phyloP scores from a whole-genome alignment of 2,888 invertebrate species.

The Epinotia bilunana region DNA sequence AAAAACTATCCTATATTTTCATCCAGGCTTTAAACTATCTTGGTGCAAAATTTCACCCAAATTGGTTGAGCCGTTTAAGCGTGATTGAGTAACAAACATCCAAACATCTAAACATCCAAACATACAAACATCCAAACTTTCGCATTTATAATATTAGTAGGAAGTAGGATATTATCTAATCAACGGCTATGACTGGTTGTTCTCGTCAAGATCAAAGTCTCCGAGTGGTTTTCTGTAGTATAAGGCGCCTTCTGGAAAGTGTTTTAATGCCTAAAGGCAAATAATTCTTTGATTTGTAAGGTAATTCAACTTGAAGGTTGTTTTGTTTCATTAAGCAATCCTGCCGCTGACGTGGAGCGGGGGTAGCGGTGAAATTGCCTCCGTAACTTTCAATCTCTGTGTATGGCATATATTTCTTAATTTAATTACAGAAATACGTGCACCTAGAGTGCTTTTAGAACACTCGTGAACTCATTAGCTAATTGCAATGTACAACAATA shows the following conservation, averaged over 20 bases:
- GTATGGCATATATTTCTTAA: conserved; percentile 25
- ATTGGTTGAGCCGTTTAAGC: too few relatives aligned
- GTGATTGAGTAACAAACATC: too few relatives aligned
- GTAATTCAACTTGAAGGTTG: conserved; percentile 55
- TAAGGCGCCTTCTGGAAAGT: conserved; percentile 30
- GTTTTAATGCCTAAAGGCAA: conserved; percentile 21
- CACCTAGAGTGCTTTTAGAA: conserved; percentile 7
- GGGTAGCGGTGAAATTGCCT: conserved; percentile 32
- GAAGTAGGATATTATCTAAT: too few relatives aligned
- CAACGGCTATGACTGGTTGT: background rate
- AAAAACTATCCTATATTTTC: too few relatives aligned
- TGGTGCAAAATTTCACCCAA: too few relatives aligned
- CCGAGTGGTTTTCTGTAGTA: too few relatives aligned
- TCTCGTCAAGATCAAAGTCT: background rate
- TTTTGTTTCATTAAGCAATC: conserved; percentile 53
- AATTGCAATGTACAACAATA: conserved; percentile 6
- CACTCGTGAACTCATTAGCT: conserved; percentile 1
- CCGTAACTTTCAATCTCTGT: conserved; percentile 38
- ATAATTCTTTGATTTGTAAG: conserved; percentile 53
- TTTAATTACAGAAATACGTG: conserved; percentile 9
- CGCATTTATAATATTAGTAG: too few relatives aligned
- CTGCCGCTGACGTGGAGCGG: conserved; percentile 51
- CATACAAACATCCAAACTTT: too few relatives aligned
- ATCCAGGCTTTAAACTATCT: too few relatives aligned
- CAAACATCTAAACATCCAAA: too few relatives aligned